phyloP scores from a whole-genome alignment of 2,113 vertebrate genomes.

The Pungitius pungitius region DNA sequence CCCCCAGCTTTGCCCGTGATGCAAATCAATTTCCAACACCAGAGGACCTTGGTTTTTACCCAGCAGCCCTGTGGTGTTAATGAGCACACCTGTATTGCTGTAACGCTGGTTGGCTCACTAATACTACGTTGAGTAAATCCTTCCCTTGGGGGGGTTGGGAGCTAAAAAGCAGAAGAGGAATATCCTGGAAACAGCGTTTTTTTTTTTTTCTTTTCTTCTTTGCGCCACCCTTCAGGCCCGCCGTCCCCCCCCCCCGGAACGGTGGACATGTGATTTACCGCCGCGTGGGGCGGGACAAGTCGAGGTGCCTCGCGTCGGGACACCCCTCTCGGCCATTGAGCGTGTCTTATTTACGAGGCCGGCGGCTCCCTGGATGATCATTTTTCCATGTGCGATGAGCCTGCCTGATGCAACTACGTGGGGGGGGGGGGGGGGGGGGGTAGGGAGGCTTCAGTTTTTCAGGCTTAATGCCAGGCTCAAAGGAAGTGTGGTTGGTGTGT shows the following conservation, averaged over 20 bases:
- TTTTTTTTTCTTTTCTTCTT: conserved; percentile 10
- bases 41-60: conserved; percentile 30
- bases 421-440: background rate
- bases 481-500: background rate
- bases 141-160: conserved; percentile 8
- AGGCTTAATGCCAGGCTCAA: conserved; percentile 23
- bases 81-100: conserved; percentile 29
- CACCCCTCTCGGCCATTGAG: conserved; percentile 74
- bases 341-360: conserved; percentile 77
- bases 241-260: no score
- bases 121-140: conserved; percentile 12
- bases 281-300: conserved; percentile 53
- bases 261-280: conserved; percentile 79
- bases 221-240: conserved; percentile 20
- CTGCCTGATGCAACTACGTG: conserved; percentile 47
- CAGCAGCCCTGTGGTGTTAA: conserved; percentile 23
- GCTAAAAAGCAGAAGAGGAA: conserved; percentile 26
- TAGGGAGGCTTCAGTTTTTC: conserved; percentile 13
- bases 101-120: conserved; percentile 17
- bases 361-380: conserved; percentile 74
- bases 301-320: conserved; percentile 75
- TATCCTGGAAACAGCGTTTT: conserved; percentile 7
- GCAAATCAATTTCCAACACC: conserved; percentile 28
- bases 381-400: conserved; percentile 79
- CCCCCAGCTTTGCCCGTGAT: conserved; percentile 38